phyloP scores from a whole-genome alignment of 1,140 invertebrate genomes.

The Elymnias hypermnestra region DNA sequence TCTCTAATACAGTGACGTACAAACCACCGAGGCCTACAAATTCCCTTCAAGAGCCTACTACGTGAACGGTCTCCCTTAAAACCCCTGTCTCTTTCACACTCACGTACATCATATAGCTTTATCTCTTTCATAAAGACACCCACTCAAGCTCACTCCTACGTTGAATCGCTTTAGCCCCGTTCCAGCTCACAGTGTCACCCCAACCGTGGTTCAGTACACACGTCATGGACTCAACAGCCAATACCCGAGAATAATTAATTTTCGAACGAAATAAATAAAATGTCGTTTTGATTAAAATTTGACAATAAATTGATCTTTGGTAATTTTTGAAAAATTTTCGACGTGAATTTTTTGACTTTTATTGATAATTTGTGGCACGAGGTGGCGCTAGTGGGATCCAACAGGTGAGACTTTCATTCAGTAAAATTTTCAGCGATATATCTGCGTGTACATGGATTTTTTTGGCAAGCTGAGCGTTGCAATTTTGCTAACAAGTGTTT shows the following conservation, averaged over 20 bases:
- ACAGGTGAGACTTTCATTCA: slow-evolving; percentile 18
- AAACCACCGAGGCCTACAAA: slow-evolving; percentile 19
- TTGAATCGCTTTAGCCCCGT: slow-evolving; percentile 13
- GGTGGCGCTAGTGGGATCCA: slow-evolving; percentile 7
- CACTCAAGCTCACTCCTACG: slow-evolving; percentile 21
- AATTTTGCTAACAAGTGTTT: not conserved
- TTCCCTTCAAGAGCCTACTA: slow-evolving; percentile 22
- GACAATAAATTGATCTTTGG: not conserved
- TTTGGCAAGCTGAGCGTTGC: no score
- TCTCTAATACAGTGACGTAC: slow-evolving; percentile 7
- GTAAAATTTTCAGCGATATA: not conserved
- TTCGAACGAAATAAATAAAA: no score
- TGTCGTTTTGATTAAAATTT: no score
- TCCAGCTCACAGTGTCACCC: slow-evolving; percentile 16
- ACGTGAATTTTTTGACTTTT: not conserved
- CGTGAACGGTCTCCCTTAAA: slow-evolving; percentile 17
- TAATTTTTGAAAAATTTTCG: not conserved
- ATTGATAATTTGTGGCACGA: slow-evolving; percentile 7
- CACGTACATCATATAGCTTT: not conserved
- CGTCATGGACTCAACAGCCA: not conserved
- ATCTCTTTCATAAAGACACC: slow-evolving; percentile 15
- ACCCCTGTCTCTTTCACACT: slow-evolving; percentile 10
- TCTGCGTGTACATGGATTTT: no score
- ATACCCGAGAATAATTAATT: no score
- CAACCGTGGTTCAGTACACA: not conserved